Conservation (phyloP, 2,888 invertebrate genomes). For the Falcaria lacertinaria region DNA sequence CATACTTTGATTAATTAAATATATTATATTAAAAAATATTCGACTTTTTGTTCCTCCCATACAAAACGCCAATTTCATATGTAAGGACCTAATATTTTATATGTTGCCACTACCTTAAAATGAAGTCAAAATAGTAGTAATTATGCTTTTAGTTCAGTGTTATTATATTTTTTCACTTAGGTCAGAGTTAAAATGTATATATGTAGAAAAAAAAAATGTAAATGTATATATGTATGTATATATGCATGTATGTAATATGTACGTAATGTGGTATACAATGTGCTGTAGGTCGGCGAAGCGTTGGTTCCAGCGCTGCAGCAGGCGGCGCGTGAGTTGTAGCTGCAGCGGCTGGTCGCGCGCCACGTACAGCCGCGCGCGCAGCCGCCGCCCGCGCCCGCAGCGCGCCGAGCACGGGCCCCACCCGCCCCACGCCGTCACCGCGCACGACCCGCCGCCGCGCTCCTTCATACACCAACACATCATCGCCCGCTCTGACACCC, state of each 20-base stretch:
- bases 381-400: conserved; percentile 85
- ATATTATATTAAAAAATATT: too few relatives aligned
- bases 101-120: too few relatives aligned
- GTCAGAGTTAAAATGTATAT: too few relatives aligned
- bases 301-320: conserved; percentile 45
- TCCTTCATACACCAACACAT: conserved; percentile 33
- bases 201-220: too few relatives aligned
- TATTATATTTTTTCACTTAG: too few relatives aligned
- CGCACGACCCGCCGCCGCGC: conserved; percentile 69
- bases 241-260: not conserved
- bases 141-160: too few relatives aligned
- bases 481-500: not conserved
- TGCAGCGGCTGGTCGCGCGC: conserved; percentile 40
- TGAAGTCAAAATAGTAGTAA: too few relatives aligned
- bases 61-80: too few relatives aligned
- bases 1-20: too few relatives aligned
- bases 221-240: too few relatives aligned
- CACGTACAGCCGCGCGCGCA: conserved; percentile 75
- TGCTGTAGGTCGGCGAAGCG: conserved; percentile 53
- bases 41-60: too few relatives aligned
- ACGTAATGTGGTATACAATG: conserved; percentile 32
- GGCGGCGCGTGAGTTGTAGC: conserved; percentile 35
- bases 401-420: conserved; percentile 90
- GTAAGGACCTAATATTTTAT: too few relatives aligned
- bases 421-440: conserved; percentile 85